Base-by-base conservation (phyloP, 92 coral and sea anemone genomes). In the Ricordea florida region DNA sequence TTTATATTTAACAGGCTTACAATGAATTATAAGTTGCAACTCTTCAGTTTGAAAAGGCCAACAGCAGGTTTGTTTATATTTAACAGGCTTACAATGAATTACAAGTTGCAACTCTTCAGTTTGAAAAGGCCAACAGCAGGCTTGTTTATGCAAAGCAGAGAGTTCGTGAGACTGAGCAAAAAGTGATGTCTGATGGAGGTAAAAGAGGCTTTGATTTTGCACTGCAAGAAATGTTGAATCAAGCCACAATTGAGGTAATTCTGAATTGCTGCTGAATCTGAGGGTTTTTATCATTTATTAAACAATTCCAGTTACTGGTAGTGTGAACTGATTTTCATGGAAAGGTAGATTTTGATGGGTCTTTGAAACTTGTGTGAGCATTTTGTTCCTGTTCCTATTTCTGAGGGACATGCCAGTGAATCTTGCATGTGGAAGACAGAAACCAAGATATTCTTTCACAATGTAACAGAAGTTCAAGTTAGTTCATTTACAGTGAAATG, bases 71-170 rank as follows among this genome's bases (percentile, higher is more conserved):
- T 76, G 80, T 92, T 5, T 90, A 86, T 43, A n/a, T 24, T 32
- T 11, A 34, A 13, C 40, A 93, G 97, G 93, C 99, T 18, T 90
- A 83, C 61, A 46, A 74, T 50, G 66, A 85, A 64, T 83, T 92
- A 45, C 99, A 96, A 64, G 79, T 71, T 57, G 86, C 97, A 68
- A 84, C 96, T 22, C 82, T 84, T 23, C 91, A 96, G 82, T 96
- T 74, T 89, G 99, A 96, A 30, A 74, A 97, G 55, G 99, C 99
- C 25, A 88, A 89, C 59, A 89, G 97, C 33, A 85, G 90, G 88
- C 97, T 92, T 82, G 84, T 92, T 5, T 90, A 86, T 43, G 99
- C 99, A 11, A 87, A 74, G 80, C 69, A 80, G 31, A 77, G 88
- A 68, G 99, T 96, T 10, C 60, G 57, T 2, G 97, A 92, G 44